Percentiles rank a stretch among this genome's conserved stretches.
These are phyloP conservation scores for Drosophila paramelanica DNA, from an alignment of 2,888 invertebrate species.

Conservation along the genomic window DNA sequence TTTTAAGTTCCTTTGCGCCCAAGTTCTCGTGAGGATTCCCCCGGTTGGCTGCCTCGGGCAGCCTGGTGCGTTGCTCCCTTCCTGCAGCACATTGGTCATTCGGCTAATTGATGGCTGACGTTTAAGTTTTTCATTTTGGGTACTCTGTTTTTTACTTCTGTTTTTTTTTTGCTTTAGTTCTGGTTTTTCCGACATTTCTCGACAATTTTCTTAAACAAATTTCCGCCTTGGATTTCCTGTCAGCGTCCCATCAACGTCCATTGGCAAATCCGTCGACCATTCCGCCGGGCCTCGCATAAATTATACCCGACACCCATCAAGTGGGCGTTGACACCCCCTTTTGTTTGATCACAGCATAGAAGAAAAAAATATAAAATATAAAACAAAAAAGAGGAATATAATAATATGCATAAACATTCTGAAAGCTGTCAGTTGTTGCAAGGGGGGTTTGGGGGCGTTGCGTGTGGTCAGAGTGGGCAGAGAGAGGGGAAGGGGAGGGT, in stretches of 20 bases:
- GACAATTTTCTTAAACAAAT: constrained; percentile 50
- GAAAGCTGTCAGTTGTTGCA: constrained; percentile 8
- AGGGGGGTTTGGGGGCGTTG: background rate
- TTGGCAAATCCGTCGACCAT: constrained; percentile 27
- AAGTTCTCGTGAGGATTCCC: constrained; percentile 34
- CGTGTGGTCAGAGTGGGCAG: too few species aligned
- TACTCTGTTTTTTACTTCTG: background rate
- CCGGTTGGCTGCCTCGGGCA: background rate
- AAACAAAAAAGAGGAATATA: background rate
- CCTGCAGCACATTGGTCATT: constrained; percentile 5
- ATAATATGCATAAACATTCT: constrained; percentile 44
- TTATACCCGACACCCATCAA: constrained; percentile 39
- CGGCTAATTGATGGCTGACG: constrained; percentile 32
- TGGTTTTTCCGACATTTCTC: constrained; percentile 17
- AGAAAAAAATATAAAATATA: background rate
- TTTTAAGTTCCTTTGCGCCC: constrained; percentile 49
- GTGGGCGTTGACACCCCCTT: constrained; percentile 35
- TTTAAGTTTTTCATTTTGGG: constrained; percentile 9
- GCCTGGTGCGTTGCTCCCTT: constrained; percentile 24
- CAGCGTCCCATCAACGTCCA: constrained; percentile 40
- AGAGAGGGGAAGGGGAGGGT: background rate
- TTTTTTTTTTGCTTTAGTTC: background rate
- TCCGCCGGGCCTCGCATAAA: constrained; percentile 44
- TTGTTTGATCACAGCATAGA: constrained; percentile 37
- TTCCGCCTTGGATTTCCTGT: constrained; percentile 59